These are phyloP conservation scores for Danio kyathit DNA, from an alignment of 2,797 vertebrate species.

Conservation along the genomic window DNA sequence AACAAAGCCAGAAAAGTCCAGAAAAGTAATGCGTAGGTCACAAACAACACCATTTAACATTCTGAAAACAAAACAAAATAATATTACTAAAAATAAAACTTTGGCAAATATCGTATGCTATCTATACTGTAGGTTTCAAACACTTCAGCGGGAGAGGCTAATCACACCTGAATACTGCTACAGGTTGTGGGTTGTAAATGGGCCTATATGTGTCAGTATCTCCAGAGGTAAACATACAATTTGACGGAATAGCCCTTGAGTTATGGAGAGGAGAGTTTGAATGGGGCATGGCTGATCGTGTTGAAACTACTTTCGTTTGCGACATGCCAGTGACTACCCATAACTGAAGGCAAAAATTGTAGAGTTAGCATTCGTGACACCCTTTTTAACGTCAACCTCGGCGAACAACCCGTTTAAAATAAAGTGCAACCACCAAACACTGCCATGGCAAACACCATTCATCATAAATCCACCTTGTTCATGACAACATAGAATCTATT, in stretches of 20 bases:
- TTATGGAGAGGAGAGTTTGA: conserved; percentile 48
- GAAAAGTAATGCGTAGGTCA: conserved; percentile 75
- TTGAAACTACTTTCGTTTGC: conserved; percentile 35
- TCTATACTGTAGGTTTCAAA: conserved; percentile 59
- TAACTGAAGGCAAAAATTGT: conserved; percentile 52
- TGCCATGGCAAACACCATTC: conserved; percentile 37
- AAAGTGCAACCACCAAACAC: conserved; percentile 59
- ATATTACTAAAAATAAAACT: conserved; percentile 72
- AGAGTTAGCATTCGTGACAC: conserved; percentile 45
- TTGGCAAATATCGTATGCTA: conserved; percentile 79
- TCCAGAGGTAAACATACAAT: conserved; percentile 77
- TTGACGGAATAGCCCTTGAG: conserved; percentile 84
- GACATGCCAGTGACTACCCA: conserved; percentile 45
- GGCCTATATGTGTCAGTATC: conserved; percentile 70
- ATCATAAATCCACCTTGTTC: conserved; percentile 45
- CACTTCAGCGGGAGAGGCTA: conserved; percentile 65
- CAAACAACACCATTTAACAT: conserved; percentile 70
- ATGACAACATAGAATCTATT: conserved; percentile 45
- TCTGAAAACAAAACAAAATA: conserved; percentile 66
- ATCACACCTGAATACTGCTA: conserved; percentile 81
- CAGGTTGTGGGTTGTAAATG: conserved; percentile 72
- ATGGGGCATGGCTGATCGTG: conserved; percentile 51
- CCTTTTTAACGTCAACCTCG: conserved; percentile 39
- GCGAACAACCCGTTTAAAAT: conserved; percentile 49
- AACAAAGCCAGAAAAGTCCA: conserved; percentile 68